Evolutionary conservation across 1,140 invertebrate species (phyloP).

Genomic region (Eumeta japonica): DNA sequence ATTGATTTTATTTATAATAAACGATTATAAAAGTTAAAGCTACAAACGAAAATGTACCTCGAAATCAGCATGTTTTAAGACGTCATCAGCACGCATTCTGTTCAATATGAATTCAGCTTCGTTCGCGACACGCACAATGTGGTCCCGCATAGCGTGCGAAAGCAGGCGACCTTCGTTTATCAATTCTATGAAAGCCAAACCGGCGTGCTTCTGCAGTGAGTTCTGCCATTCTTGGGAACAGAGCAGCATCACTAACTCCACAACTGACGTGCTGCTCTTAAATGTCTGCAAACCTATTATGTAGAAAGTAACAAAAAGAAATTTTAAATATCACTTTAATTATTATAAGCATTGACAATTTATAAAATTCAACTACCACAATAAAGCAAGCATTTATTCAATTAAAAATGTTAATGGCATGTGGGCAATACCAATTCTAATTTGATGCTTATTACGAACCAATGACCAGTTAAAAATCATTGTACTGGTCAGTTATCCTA

Average conservation of each 20-base stretch:
- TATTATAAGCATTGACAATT: not conserved
- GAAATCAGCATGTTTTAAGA: conserved; percentile 97
- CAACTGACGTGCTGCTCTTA: conserved; percentile 94
- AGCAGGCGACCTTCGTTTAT: conserved; percentile 98
- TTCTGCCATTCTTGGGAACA: conserved; percentile 99
- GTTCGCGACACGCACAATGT: conserved; percentile 98
- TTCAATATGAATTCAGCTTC: conserved; percentile 99
- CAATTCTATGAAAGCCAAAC: conserved; percentile 97
- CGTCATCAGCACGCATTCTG: conserved; percentile 97
- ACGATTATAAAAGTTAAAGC: too few species aligned
- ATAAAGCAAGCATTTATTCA: too few species aligned
- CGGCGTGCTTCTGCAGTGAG: conserved; percentile 98
- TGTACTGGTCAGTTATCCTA: too few species aligned
- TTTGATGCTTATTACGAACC: too few species aligned
- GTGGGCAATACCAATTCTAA: too few species aligned
- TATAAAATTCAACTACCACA: too few species aligned
- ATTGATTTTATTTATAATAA: too few species aligned
- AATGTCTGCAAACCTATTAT: conserved; percentile 87
- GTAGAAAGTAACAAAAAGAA: conserved; percentile 1
- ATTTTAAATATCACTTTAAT: conserved; percentile 7
- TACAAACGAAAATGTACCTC: conserved; percentile 65
- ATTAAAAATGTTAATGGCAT: too few species aligned
- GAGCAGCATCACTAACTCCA: conserved; percentile 97
- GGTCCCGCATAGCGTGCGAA: conserved; percentile 98
- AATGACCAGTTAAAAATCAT: too few species aligned